Evolutionary conservation across 2,797 vertebrate genomes (phyloP).

Genomic region (Cyclopterus lumpus): DNA sequence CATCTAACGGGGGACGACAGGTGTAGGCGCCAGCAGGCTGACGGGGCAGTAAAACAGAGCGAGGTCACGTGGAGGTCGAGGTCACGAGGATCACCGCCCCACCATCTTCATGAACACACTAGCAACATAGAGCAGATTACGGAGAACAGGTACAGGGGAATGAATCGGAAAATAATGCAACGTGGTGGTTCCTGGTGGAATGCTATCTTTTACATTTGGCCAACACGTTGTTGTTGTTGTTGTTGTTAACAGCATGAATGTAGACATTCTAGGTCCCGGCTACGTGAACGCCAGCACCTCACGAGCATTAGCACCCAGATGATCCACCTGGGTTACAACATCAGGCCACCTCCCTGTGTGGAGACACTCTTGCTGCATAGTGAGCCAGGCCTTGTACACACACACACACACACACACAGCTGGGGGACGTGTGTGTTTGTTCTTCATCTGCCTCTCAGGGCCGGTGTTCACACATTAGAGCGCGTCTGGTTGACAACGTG

Average conservation of each 20-base stretch:
- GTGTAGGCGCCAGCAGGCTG: conserved; percentile 34
- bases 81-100: conserved; percentile 50
- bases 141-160: neutral
- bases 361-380: too few relatives aligned
- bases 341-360: too few relatives aligned
- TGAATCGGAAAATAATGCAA: neutral
- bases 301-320: too few relatives aligned
- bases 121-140: neutral
- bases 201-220: neutral
- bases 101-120: conserved; percentile 18
- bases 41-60: conserved; percentile 51
- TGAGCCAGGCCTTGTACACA: neutral
- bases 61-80: conserved; percentile 32
- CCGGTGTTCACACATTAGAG: conserved; percentile 73
- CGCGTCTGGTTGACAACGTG: conserved; percentile 70
- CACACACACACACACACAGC: conserved; percentile 16
- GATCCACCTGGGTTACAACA: too few relatives aligned
- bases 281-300: neutral
- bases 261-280: neutral
- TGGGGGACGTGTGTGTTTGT: conserved; percentile 32
- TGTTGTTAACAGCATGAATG: neutral
- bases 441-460: conserved; percentile 56
- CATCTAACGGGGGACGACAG: conserved; percentile 58
- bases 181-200: neutral
- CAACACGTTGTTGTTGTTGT: neutral